Evolutionary conservation across 2,797 vertebrate species (phyloP), one percentile per base, ranked within the genome.

Genomic region (Telmatherina bonti): DNA sequence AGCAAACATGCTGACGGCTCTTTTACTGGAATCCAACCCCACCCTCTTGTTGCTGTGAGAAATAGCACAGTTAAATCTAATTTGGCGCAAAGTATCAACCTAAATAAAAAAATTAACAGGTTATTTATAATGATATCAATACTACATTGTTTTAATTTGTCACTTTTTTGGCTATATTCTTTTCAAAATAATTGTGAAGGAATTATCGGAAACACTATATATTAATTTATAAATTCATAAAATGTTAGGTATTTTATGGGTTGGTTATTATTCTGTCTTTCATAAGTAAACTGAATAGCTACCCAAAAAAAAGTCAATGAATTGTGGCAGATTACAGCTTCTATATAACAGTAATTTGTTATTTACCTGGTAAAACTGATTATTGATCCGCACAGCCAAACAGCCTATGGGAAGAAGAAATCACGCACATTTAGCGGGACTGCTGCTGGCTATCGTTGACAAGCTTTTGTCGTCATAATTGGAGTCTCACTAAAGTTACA

Each of bases 401-500:
- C 68, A 26, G 55, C 31, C 7, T 61, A 18, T 22, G 55, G 31
- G 38, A 71, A 24, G 9, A n/a, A 67, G 51, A 63, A 73, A 72
- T n/a, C n/a, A n/a, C 70, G 63, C 68, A 38, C 62, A 61, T 62
- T 72, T 43, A 31, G 38, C 29, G 68, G 41, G 29, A 65, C 72
- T 72, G 72, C 72, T 72, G 72, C 79, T 69, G 72, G 77, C 86
- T 88, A 85, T 91, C 82, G 83, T 76, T 89, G 64, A 81, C 87
- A 83, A 66, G 36, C 74, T 62, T 79, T 78, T 85, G 80, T 82
- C 78, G 88, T 72, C 82, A 82, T 91, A 86, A 89, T 85, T 88
- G 85, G 82, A 86, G 84, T 83, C 84, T 82, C 51, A 29, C 68
- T 68, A 89, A 88, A 89, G 88, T 91, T 92, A 85, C 84, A 83